Percentiles rank a stretch among this genome's conserved stretches.
Conservation (phyloP, 2,888 invertebrate species). For the Stenodema calcarata region DNA sequence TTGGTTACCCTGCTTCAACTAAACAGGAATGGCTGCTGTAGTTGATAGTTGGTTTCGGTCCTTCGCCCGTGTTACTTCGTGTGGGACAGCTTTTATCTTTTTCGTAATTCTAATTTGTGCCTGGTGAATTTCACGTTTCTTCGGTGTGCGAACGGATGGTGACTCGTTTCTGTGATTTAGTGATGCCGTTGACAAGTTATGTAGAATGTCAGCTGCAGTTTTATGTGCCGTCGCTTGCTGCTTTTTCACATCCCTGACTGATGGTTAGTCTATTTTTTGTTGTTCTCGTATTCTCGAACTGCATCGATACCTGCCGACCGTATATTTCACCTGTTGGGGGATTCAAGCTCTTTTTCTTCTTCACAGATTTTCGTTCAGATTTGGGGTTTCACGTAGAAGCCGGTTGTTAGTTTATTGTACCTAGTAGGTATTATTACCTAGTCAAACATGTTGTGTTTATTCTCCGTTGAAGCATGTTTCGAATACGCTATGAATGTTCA, state of each 20-base stretch:
- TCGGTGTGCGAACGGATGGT: not conserved
- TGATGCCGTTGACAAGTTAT: conserved; percentile 7
- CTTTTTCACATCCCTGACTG: not conserved
- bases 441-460: too few species aligned
- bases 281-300: not conserved
- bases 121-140: not conserved
- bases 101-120: not conserved
- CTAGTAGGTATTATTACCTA: too few species aligned
- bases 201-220: conserved; percentile 33
- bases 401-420: too few species aligned
- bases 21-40: not conserved
- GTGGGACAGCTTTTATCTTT: not conserved
- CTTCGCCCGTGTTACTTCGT: not conserved
- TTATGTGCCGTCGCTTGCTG: conserved; percentile 17
- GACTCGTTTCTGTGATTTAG: not conserved
- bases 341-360: too few species aligned
- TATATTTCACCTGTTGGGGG: too few species aligned
- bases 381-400: too few species aligned
- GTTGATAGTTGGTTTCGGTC: not conserved
- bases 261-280: conserved; percentile 1
- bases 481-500: too few species aligned
- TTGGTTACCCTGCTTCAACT: not conserved
- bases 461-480: not conserved
- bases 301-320: too few species aligned
- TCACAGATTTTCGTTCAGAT: too few species aligned